Percentiles rank a stretch among this genome's conserved stretches.
phyloP scores from a whole-genome alignment of 2,888 invertebrate genomes.

The Apodemia duryi region DNA sequence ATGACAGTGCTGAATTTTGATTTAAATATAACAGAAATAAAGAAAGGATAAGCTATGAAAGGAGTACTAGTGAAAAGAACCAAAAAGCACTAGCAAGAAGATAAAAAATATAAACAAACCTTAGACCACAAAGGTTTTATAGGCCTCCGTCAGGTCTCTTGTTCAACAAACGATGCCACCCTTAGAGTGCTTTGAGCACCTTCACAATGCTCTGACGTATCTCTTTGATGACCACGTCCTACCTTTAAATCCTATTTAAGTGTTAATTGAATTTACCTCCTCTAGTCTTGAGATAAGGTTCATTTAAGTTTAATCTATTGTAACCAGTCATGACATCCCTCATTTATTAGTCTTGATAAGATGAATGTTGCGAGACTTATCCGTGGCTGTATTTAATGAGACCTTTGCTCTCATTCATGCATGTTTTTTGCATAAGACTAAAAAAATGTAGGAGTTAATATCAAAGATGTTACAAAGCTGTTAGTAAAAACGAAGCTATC shows the following conservation, averaged over 20 bases:
- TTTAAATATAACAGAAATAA: too few species aligned
- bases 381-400: conserved; percentile 13
- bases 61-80: too few species aligned
- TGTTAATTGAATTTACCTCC: neutral
- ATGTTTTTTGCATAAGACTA: neutral
- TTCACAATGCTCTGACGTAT: conserved; percentile 25
- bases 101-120: conserved; percentile 6
- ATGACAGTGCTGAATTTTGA: too few species aligned
- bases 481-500: neutral
- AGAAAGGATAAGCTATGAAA: too few species aligned
- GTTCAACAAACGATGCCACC: conserved; percentile 23
- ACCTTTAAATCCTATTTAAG: conserved; percentile 8
- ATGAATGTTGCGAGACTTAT: neutral
- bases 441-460: too few species aligned
- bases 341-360: conserved; percentile 14
- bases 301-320: neutral
- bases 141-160: conserved; percentile 20
- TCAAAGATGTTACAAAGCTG: too few species aligned
- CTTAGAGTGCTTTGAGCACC: conserved; percentile 19
- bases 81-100: too few species aligned
- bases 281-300: neutral
- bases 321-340: neutral
- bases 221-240: conserved; percentile 22
- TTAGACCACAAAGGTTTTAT: conserved; percentile 10
- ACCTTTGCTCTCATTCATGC: neutral